A percentile compares a stretch with the other conserved stretches of the same genome.
Conservation (phyloP, 2,113 vertebrate species). For the Chelonoidis abingdonii region DNA sequence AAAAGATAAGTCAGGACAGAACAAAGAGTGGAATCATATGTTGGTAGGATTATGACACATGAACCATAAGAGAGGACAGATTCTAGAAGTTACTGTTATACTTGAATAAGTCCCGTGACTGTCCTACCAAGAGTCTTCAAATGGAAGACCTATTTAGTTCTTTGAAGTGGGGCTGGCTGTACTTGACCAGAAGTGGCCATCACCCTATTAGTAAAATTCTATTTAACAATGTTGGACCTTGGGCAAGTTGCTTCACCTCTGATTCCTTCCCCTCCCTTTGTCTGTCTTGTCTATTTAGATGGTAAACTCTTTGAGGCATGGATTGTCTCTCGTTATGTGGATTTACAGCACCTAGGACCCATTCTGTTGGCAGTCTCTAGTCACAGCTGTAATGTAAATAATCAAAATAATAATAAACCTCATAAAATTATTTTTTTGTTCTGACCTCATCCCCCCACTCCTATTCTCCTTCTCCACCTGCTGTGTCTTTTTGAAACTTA, state of each 20-base stretch:
- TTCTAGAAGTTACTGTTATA: neutral
- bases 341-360: neutral
- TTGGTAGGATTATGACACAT: neutral
- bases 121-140: neutral
- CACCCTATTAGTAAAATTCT: neutral
- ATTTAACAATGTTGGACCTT: neutral
- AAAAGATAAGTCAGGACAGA: neutral
- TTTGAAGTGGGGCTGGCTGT: neutral
- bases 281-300: slow-evolving; percentile 3
- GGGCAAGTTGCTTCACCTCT: neutral
- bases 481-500: neutral
- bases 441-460: neutral
- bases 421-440: neutral
- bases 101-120: neutral
- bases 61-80: neutral
- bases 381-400: neutral
- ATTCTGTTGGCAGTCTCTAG: neutral
- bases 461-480: neutral
- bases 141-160: neutral
- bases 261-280: neutral
- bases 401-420: neutral
- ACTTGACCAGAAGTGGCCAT: neutral
- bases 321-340: neutral
- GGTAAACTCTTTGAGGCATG: neutral
- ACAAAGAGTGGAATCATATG: neutral